Evolutionary conservation across 2,797 vertebrate genomes (phyloP).

Genomic region (Ceyx erithaca): DNA sequence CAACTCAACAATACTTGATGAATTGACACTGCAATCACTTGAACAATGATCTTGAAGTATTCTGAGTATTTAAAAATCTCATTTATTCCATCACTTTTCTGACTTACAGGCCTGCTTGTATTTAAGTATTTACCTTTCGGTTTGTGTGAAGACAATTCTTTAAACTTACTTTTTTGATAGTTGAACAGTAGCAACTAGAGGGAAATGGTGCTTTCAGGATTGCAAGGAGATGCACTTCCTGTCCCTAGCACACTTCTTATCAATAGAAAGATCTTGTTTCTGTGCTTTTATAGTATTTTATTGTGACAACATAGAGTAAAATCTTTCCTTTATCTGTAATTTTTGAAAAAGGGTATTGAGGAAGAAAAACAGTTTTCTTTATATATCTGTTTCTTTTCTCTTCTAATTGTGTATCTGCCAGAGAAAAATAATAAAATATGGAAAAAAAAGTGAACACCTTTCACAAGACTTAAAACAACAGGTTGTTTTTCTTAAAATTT

Average conservation of each 20-base stretch:
- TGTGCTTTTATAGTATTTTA: neutral
- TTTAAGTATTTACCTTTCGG: neutral
- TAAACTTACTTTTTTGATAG: neutral
- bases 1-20: neutral
- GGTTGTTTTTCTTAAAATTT: neutral
- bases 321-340: neutral
- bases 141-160: constrained; percentile 10
- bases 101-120: neutral
- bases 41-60: neutral
- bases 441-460: neutral
- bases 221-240: neutral
- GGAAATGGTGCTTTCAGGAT: neutral
- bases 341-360: neutral
- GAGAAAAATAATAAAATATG: neutral
- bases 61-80: neutral
- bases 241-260: neutral
- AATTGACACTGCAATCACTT: neutral
- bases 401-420: neutral
- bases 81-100: neutral
- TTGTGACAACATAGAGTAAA: neutral
- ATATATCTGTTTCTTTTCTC: neutral
- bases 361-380: neutral
- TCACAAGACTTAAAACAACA: neutral
- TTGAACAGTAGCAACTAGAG: neutral
- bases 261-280: neutral